Percentiles rank a stretch among this genome's conserved stretches.
Evolutionary conservation across 2,797 vertebrate species (phyloP).

Genomic region (Eulemur mongoz): DNA sequence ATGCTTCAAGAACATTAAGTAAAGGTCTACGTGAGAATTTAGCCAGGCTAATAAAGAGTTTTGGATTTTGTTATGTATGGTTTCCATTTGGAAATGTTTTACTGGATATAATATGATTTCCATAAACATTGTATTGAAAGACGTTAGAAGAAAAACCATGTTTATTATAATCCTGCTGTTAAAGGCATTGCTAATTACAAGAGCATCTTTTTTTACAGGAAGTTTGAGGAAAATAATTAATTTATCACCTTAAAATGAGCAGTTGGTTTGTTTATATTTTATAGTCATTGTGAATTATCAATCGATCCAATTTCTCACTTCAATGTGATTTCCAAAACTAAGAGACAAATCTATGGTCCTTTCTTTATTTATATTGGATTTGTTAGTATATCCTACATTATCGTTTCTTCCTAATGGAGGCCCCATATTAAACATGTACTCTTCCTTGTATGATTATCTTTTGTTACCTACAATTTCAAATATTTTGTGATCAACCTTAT

Average conservation of each 20-base stretch:
- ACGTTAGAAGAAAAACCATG: neutral
- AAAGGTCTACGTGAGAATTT: neutral
- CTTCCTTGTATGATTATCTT: neutral
- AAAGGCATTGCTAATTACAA: neutral
- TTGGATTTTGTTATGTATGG: neutral
- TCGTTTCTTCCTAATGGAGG: neutral
- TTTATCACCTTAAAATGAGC: neutral
- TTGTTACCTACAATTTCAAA: neutral
- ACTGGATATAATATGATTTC: neutral
- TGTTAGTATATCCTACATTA: neutral
- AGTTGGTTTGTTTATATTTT: neutral
- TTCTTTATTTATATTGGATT: neutral
- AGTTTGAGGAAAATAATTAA: neutral
- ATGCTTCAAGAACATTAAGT: neutral
- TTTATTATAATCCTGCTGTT: neutral
- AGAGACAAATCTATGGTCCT: neutral
- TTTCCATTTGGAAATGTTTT: neutral
- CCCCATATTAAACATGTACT: neutral
- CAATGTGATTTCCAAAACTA: neutral
- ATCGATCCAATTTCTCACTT: neutral
- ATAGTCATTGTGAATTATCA: neutral
- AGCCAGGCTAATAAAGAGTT: neutral
- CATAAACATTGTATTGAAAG: neutral
- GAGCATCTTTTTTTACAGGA: neutral
- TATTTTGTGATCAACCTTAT: neutral